phyloP scores from a whole-genome alignment of 2,797 vertebrate species.

The Enteromius trimaculatus region DNA sequence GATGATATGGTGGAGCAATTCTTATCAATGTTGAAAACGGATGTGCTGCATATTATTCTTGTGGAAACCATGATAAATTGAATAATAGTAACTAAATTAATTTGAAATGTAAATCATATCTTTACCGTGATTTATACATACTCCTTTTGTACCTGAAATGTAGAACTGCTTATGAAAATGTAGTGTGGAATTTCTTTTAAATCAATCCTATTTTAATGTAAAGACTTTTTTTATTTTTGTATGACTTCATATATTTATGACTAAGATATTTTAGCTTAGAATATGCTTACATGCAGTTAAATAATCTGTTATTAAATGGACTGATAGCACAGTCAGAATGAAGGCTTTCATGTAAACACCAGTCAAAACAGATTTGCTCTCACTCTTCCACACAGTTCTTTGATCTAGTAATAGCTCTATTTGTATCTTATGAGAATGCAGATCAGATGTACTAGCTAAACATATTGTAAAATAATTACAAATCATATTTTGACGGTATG shows the following conservation, averaged over 20 bases:
- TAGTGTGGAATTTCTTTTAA: neutral
- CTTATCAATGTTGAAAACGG: neutral
- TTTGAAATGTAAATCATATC: neutral
- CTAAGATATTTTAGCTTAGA: neutral
- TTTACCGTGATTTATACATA: neutral
- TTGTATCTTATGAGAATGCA: neutral
- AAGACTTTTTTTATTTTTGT: neutral
- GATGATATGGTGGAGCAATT: neutral
- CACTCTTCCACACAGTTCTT: neutral
- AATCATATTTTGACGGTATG: neutral
- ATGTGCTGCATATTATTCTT: neutral
- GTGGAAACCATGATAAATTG: neutral
- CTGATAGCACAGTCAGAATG: neutral
- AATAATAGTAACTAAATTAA: no score
- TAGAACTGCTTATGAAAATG: neutral
- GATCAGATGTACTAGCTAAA: neutral
- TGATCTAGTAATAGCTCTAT: neutral
- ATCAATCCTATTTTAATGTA: neutral
- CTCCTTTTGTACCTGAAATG: neutral
- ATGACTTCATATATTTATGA: no score
- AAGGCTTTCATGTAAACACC: neutral
- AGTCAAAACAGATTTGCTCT: slow-evolving; percentile 6
- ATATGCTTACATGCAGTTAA: neutral
- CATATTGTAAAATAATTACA: neutral
- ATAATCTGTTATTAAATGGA: neutral